A percentile compares a stretch with the other conserved stretches of the same genome.
Conservation (phyloP, 2,888 invertebrate genomes). For the Athetis lepigone region DNA sequence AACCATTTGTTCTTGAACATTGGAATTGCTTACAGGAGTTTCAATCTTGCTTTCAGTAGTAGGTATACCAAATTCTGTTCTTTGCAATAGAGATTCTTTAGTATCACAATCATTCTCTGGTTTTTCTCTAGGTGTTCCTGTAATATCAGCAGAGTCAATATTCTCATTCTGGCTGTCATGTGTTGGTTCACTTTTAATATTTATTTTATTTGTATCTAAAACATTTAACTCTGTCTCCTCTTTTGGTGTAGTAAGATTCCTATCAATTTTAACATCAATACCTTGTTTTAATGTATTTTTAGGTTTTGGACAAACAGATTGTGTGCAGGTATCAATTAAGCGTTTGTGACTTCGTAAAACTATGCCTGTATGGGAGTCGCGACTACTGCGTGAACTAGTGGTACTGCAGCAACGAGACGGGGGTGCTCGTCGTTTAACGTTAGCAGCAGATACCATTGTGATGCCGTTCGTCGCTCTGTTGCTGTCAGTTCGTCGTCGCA, state of each 20-base stretch:
- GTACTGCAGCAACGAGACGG: slow-evolving; percentile 85
- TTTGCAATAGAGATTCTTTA: slow-evolving; percentile 83
- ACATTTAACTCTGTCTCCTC: slow-evolving; percentile 76
- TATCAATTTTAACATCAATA: slow-evolving; percentile 76
- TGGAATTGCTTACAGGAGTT: slow-evolving; percentile 69
- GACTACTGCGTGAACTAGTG: slow-evolving; percentile 87
- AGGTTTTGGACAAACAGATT: slow-evolving; percentile 75
- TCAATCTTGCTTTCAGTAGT: slow-evolving; percentile 69
- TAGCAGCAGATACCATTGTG: slow-evolving; percentile 74
- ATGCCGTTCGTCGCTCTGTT: slow-evolving; percentile 74
- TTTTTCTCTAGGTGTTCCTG: slow-evolving; percentile 70
- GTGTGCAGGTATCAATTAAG: slow-evolving; percentile 81
- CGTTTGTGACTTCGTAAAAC: slow-evolving; percentile 92
- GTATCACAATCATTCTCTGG: slow-evolving; percentile 76
- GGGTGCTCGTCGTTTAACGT: slow-evolving; percentile 74
- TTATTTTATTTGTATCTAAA: slow-evolving; percentile 72
- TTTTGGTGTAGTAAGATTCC: slow-evolving; percentile 76
- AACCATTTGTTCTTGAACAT: slow-evolving; percentile 75
- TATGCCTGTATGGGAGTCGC: slow-evolving; percentile 89
- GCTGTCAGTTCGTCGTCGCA: slow-evolving; percentile 81
- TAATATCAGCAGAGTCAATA: slow-evolving; percentile 68
- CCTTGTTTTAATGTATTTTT: slow-evolving; percentile 74
- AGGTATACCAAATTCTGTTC: slow-evolving; percentile 69
- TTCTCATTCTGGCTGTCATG: slow-evolving; percentile 69
- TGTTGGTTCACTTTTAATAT: slow-evolving; percentile 73